Conservation (phyloP, 2,113 vertebrate species). For the Mesoclemmys tuberculata region DNA sequence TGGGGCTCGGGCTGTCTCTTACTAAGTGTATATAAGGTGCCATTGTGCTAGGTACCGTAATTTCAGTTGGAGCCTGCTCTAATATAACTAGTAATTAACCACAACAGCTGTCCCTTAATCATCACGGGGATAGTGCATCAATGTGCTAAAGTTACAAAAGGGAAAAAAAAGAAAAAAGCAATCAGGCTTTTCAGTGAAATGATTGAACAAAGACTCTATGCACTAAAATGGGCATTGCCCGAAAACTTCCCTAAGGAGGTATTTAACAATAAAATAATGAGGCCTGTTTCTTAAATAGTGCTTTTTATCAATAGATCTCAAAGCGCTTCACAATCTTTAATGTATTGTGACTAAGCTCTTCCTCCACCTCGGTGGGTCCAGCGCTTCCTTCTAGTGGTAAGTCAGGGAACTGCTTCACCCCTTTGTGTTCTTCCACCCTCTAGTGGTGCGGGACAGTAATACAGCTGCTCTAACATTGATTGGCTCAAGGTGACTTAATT, state of each 20-base stretch:
- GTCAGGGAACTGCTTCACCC: no score
- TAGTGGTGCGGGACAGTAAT: no score
- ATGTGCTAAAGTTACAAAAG: neutral
- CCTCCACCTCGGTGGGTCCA: no score
- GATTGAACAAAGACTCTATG: neutral
- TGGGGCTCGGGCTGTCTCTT: constrained; percentile 53
- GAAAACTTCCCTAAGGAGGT: neutral
- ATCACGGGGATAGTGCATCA: neutral
- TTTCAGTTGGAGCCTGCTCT: neutral
- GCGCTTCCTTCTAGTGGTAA: no score
- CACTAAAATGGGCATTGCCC: neutral
- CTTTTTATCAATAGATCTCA: neutral
- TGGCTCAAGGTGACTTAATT: no score
- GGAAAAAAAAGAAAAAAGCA: neutral
- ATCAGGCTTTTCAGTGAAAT: neutral
- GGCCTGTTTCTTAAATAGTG: neutral
- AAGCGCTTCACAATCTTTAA: neutral
- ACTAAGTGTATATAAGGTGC: neutral
- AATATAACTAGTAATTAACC: neutral
- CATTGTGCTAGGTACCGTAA: constrained; percentile 26
- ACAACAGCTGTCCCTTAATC: constrained; percentile 19
- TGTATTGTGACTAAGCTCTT: neutral
- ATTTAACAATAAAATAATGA: neutral
- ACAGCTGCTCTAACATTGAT: no score
- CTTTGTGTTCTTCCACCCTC: no score